These are phyloP conservation scores for Oligia fasciuncula DNA, from an alignment of 2,888 invertebrate species.

Conservation along the genomic window DNA sequence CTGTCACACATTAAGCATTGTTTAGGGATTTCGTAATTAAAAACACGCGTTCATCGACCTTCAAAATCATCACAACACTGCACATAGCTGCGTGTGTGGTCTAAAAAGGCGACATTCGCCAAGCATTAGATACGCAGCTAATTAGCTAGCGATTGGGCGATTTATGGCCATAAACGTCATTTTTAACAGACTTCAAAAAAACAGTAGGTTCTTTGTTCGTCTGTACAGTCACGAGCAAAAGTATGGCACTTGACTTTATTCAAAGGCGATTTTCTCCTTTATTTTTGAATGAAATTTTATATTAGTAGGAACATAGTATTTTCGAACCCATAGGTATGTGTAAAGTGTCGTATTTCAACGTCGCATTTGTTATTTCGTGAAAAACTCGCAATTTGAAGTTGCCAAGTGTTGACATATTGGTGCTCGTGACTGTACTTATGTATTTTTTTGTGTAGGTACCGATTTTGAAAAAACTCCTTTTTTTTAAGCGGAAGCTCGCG, in stretches of 20 bases:
- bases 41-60: background rate
- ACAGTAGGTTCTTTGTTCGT: background rate
- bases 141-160: background rate
- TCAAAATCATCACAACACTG: slow-evolving; percentile 11
- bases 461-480: background rate
- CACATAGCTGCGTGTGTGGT: background rate
- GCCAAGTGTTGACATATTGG: too few relatives aligned
- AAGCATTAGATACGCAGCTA: background rate
- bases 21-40: slow-evolving; percentile 3
- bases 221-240: background rate
- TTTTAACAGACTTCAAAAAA: background rate
- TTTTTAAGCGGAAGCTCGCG: background rate
- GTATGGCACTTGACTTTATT: too few relatives aligned
- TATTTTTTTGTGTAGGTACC: background rate
- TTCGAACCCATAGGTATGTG: too few relatives aligned
- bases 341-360: too few relatives aligned
- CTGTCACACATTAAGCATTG: slow-evolving; percentile 15
- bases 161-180: background rate
- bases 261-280: too few relatives aligned
- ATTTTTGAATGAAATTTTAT: too few relatives aligned
- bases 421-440: background rate
- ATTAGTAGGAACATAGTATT: too few relatives aligned
- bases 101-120: background rate
- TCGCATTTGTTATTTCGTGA: too few relatives aligned
- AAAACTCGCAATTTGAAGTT: too few relatives aligned